Evolutionary conservation across 2,888 invertebrate genomes (phyloP), one percentile per base, ranked within the genome.

Genomic region (Julus scandinavius): DNA sequence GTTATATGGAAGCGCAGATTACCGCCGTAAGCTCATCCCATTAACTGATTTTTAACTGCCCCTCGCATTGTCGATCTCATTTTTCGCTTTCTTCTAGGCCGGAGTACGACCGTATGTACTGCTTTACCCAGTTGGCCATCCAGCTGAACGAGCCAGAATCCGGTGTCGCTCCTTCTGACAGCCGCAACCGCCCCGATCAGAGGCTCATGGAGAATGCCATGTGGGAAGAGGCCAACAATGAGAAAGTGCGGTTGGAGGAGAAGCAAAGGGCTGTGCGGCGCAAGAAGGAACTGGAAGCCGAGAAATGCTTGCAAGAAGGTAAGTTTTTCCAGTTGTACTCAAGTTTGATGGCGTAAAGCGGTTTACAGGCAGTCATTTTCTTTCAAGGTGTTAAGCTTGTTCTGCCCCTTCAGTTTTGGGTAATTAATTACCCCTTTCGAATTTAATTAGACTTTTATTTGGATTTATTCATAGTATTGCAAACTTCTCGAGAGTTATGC

Each of bases 111-210:
- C 94, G 94, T 91, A 97, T 96, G 94, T 99, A 99, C 93, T 96
- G 96, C 93, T 99, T 99, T 93, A 99, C 99, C 86, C 93, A 96
- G 92, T 94, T 99, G 91, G 98, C 99, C 88, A 96, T 98, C 92
- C 98, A 99, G 93, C 93, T 99, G 91, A 99, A 99, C 93, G 99
- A 99, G 93, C 94, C 94, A 85, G 99, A 99, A 93, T 95, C 95
- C 6, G 96, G 95, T 89, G 95, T 99, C 49, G 98, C 98, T 87
- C 99, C 99, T 13, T 98, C 99, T 0, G 99, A 99, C 94, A 96
- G 97, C 88, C 95, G 99, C 54, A 93, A 94, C 88, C 94, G 99
- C 88, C 99, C 99, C 89, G 99, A 99, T 94, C 99, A 99, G 93
- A 95, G 99, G 87, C 94, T 98, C 90, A 99, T 99, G 99, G 99